Evolutionary conservation across 2,888 invertebrate species (phyloP), one percentile per base, ranked within the genome.

Genomic region (Malachius bipustulatus): DNA sequence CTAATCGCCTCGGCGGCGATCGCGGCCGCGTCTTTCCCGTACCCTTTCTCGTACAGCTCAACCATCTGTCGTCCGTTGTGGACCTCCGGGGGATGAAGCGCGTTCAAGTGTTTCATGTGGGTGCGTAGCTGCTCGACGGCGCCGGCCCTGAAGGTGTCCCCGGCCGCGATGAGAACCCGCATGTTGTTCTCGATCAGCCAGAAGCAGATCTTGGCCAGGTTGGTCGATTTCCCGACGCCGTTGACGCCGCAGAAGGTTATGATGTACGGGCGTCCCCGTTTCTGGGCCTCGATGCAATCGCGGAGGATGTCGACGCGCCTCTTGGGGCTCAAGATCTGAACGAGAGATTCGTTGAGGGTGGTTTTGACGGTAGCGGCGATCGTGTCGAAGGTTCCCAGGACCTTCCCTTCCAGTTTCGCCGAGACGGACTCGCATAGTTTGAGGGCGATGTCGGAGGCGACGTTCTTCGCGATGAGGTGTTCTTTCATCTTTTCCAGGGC

Each of bases 201-300:
- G 66, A 98, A 98, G 53, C 94, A 91, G 48, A 98, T 94, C 75
- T 99, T 98, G 0, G 98, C 97, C 34, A 98, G 67, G 67, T 99
- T 98, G 2, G 98, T 98, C 0, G 94, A 96, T 56, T 98, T 98
- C 34, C 98, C 98, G 0, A 98, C 98, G 10, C 98, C 98, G 63
- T 99, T 98, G 3, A 79, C 98, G 39, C 98, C 98, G 63, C 98
- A 99, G 59, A 99, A 99, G 0, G 90, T 75, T 70, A 97, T 85
- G 4, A 90, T 82, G 58, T 89, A 99, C 0, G 98, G 96, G n/a
- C 80, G 69, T n/a, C 73, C 71, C 45, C 77, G 71, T 33, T 77
- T 73, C 43, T 69, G 63, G 1, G 93, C 85, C 54, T 97, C 94
- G 53, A 93, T 65, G 9, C 94, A 91, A 62, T 99, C 98, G 26